Evolutionary conservation across 2,113 vertebrate species (phyloP).

Genomic region (Tachysurus vachellii): DNA sequence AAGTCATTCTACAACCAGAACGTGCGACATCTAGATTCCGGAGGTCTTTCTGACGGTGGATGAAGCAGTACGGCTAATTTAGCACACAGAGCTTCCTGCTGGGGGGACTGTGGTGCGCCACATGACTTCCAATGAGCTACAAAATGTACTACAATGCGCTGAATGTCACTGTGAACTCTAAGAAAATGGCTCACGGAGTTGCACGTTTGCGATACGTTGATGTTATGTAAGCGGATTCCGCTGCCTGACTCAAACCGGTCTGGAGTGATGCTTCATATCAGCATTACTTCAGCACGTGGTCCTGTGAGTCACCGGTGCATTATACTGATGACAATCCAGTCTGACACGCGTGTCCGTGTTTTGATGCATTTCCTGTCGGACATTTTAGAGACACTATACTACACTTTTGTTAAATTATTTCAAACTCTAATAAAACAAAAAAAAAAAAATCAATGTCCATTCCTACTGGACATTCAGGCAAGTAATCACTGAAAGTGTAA

Average conservation of each 20-base stretch:
- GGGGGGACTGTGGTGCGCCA: not conserved
- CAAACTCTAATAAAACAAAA: not conserved
- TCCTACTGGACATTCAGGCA: too few species aligned
- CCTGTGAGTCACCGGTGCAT: not conserved
- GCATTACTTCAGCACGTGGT: not conserved
- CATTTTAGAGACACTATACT: not conserved
- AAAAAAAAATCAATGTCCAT: too few species aligned
- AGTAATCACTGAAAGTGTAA: not conserved
- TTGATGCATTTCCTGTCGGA: not conserved
- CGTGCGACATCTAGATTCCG: not conserved
- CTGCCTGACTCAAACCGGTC: not conserved
- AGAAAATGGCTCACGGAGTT: not conserved
- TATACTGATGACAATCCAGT: too few species aligned
- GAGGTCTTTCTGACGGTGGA: not conserved
- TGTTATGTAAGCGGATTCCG: too few species aligned
- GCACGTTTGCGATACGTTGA: too few species aligned
- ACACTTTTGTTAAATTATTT: not conserved
- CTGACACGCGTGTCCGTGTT: not conserved
- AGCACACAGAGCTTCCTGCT: not conserved
- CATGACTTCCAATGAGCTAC: not conserved
- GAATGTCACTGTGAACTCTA: not conserved
- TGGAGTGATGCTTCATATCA: not conserved
- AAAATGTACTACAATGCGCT: not conserved
- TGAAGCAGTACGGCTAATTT: not conserved
- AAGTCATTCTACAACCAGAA: not conserved